Evolutionary conservation across 2,113 vertebrate genomes (phyloP).

Genomic region (Fulica atra): DNA sequence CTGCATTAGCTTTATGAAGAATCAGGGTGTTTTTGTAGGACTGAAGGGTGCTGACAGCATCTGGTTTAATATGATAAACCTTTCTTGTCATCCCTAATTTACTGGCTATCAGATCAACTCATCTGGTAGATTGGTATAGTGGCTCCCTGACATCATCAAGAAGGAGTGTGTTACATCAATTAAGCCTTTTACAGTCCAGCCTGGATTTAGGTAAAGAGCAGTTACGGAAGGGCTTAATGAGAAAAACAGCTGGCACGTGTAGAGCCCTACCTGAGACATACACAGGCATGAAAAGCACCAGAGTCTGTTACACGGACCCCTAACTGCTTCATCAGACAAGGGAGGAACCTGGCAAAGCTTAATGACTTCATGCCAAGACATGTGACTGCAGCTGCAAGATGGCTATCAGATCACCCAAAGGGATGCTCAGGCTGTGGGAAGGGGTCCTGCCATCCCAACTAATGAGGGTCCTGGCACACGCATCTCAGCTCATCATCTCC

Average conservation of each 20-base stretch:
- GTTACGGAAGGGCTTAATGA: slow-evolving; percentile 39
- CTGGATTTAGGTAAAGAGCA: slow-evolving; percentile 15
- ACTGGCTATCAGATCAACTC: background rate
- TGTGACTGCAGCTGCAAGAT: background rate
- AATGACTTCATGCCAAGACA: background rate
- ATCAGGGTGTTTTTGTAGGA: background rate
- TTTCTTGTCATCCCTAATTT: background rate
- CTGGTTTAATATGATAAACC: slow-evolving; percentile 13
- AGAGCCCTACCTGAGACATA: background rate
- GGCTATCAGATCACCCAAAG: background rate
- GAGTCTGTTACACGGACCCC: background rate
- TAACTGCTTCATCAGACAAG: slow-evolving; percentile 11
- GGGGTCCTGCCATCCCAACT: background rate
- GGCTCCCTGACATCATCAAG: slow-evolving; percentile 5
- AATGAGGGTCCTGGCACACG: background rate
- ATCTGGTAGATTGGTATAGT: background rate
- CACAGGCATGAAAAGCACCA: background rate
- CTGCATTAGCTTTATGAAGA: background rate
- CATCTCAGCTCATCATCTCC: background rate
- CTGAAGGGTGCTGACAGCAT: background rate
- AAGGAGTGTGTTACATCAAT: slow-evolving; percentile 12
- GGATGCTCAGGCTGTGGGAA: background rate
- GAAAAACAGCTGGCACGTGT: slow-evolving; percentile 15
- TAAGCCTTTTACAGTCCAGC: slow-evolving; percentile 26
- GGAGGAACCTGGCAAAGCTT: background rate